Conservation (phyloP, 1,140 invertebrate genomes). For the Nephotettix cincticeps region DNA sequence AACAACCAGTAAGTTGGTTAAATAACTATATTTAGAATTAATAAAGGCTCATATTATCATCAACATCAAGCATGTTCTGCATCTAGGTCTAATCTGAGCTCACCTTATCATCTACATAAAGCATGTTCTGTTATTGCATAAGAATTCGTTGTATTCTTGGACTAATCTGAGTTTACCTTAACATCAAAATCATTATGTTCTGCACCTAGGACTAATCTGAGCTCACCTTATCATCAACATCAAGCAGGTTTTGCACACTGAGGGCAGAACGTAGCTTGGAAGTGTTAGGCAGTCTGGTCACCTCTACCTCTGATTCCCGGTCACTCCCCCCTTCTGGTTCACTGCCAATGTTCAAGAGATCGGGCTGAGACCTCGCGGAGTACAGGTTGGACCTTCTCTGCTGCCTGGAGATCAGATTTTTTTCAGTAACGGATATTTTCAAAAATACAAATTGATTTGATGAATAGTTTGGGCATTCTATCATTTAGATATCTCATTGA, state of each 20-base stretch:
- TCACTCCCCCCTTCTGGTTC: slow-evolving; percentile 44
- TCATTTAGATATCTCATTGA: too few species aligned
- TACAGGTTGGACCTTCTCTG: slow-evolving; percentile 39
- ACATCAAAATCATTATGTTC: too few species aligned
- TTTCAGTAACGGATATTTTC: slow-evolving; percentile 10
- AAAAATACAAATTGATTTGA: too few species aligned
- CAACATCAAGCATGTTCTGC: slow-evolving; percentile 40
- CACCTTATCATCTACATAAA: too few species aligned
- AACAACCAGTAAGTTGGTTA: too few species aligned
- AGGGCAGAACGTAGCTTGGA: slow-evolving; percentile 34
- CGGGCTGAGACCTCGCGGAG: slow-evolving; percentile 51
- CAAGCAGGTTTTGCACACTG: slow-evolving; percentile 43
- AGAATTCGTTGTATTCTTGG: too few species aligned
- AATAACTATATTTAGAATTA: too few species aligned
- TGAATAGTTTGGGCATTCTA: too few species aligned
- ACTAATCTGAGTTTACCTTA: too few species aligned
- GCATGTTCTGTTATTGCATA: too few species aligned
- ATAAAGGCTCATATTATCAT: slow-evolving; percentile 29
- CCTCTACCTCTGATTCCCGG: slow-evolving; percentile 24
- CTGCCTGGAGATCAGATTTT: slow-evolving; percentile 47
- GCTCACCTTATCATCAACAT: slow-evolving; percentile 30
- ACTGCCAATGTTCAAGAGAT: slow-evolving; percentile 48
- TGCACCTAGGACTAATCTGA: too few species aligned
- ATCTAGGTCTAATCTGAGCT: too few species aligned
- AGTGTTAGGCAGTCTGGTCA: slow-evolving; percentile 42